Evolutionary conservation across 2,113 vertebrate species (phyloP).

Genomic region (Formicarius rufipectus): DNA sequence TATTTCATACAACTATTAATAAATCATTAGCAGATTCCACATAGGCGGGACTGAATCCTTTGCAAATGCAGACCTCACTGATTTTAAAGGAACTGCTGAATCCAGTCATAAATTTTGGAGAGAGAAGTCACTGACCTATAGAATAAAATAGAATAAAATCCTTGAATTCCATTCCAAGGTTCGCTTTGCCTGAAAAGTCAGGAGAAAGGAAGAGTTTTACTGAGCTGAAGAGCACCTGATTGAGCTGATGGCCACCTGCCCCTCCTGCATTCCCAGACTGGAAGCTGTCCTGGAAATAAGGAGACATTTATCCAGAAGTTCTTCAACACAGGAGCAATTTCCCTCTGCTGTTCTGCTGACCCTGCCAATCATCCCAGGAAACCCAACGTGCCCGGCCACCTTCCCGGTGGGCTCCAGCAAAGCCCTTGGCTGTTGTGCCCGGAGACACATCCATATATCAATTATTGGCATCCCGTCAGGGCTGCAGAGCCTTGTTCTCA

Average conservation of each 20-base stretch:
- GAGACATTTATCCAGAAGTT: not conserved
- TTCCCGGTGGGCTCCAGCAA: not conserved
- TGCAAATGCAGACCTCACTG: not conserved
- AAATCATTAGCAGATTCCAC: not conserved
- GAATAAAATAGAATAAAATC: no score
- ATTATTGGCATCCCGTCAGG: not conserved
- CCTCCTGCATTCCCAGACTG: not conserved
- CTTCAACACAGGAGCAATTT: not conserved
- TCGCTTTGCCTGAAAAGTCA: not conserved
- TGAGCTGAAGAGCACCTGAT: not conserved
- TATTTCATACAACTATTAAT: not conserved
- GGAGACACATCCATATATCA: not conserved
- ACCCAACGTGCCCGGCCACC: conserved; percentile 1
- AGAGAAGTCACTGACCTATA: not conserved
- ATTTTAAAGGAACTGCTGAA: not conserved
- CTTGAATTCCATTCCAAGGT: not conserved
- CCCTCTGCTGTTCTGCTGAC: no score
- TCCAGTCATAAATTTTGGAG: not conserved
- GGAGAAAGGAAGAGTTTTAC: not conserved
- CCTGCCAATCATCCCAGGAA: not conserved
- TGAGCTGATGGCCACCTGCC: not conserved
- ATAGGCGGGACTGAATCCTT: fast-evolving
- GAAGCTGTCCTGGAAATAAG: not conserved
- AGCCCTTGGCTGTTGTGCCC: not conserved
- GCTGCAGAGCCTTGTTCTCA: not conserved